phyloP scores from a whole-genome alignment of 2,888 invertebrate species.

The Petrolisthes cinctipes region DNA sequence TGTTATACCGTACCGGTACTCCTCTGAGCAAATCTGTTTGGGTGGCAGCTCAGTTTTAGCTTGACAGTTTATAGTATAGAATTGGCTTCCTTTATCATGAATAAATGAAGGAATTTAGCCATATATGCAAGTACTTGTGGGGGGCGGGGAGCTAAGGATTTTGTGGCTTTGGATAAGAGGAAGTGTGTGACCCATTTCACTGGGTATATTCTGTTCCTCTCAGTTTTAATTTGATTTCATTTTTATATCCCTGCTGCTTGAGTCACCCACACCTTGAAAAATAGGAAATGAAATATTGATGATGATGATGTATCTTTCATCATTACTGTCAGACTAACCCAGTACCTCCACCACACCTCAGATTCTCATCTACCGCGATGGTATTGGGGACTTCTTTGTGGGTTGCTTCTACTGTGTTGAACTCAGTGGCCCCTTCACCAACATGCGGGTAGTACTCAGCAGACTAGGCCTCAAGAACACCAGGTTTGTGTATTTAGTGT shows the following conservation, averaged over 20 bases:
- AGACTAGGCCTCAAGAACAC: slow-evolving; percentile 42
- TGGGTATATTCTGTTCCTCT: neutral
- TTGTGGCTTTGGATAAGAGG: neutral
- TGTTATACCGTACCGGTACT: too few species aligned
- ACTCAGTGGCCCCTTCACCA: slow-evolving; percentile 52
- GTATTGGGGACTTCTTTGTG: slow-evolving; percentile 50
- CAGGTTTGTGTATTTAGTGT: neutral
- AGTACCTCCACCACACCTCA: slow-evolving; percentile 5
- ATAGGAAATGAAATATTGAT: neutral
- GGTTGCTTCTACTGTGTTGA: slow-evolving; percentile 56
- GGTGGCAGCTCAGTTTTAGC: too few species aligned
- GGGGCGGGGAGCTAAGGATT: neutral
- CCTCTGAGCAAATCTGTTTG: too few species aligned
- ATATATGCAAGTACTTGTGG: too few species aligned
- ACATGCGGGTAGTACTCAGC: slow-evolving; percentile 45
- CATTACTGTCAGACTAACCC: neutral
- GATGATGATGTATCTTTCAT: neutral
- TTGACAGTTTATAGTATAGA: too few species aligned
- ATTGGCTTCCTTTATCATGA: too few species aligned
- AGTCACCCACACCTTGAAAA: too few species aligned
- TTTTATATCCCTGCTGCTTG: neutral
- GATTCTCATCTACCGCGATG: slow-evolving; percentile 37
- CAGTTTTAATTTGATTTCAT: neutral
- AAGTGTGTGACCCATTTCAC: neutral
- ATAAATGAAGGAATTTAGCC: too few species aligned